Evolutionary conservation across 1,140 invertebrate species (phyloP), one percentile per base, ranked within the genome.

Genomic region (Pissodes strobi): DNA sequence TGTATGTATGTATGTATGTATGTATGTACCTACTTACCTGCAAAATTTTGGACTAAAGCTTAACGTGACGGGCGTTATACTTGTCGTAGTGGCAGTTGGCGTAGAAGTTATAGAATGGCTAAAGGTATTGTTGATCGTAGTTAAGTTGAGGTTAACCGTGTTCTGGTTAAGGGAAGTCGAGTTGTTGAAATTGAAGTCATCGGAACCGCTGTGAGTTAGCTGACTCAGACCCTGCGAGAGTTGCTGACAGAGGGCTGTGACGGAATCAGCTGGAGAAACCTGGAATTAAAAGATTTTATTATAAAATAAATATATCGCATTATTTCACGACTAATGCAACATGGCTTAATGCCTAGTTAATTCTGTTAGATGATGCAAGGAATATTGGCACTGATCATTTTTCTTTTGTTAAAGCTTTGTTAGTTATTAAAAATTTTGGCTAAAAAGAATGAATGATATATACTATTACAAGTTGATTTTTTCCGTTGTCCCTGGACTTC

Each of bases 231-330:
- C 92, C 76, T 89, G 89, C 25, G 90, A 90, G 25, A 95, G 81
- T 74, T 95, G 91, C 78, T 94, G 90, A 80, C 92, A 95, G 82
- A 94, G 87, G 61, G 91, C 90, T 66, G 90, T 90, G 17, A 95
- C 91, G 13, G 89, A 87, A 76, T 93, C 89, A 10, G 83, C 84
- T 65, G 89, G 89, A 41, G 91, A 90, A 70, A 88, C 84, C 82
- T 94, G 91, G 17, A 90, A 60, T 5, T 18, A 23, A 43, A 25
- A 37, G 8, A 52, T 17, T 5, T 17, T 49, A 10, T 22, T 49
- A 19, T 18, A 25, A 9, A 49, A 19, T 15, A 17, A 5, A 22
- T n/a, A n/a, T n/a, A n/a, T n/a, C n/a, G n/a, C n/a, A n/a, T n/a
- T n/a, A n/a, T n/a, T n/a, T n/a, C n/a, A n/a, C n/a, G n/a, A n/a